Evolutionary conservation across 2,113 vertebrate genomes (phyloP), one percentile per base, ranked within the genome.

Genomic region (Megaceryle torquata): DNA sequence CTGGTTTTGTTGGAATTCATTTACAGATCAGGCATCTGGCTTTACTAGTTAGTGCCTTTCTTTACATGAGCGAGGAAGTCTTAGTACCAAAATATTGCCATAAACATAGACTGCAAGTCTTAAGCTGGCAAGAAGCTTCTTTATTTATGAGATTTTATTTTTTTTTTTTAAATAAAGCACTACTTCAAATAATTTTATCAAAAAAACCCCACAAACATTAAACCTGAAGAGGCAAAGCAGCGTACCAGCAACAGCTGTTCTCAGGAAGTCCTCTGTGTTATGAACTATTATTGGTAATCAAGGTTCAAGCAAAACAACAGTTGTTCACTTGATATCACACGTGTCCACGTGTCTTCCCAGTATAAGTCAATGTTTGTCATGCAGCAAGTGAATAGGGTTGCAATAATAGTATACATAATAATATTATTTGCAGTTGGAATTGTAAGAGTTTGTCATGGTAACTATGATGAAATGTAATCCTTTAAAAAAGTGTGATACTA

Each of bases 301-400:
- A 91, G 96, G 95, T 88, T 91, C 86, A 92, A 68, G 51, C 15
- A 64, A 59, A 88, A 76, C 48, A 85, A 41, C 31, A 24, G 16
- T 43, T 43, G 39, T 44, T 93, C 60, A 33, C n/a, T 81, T 71
- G 13, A 8, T 63, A 13, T 29, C 22, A 16, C 1, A 1, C 1
- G 25, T 75, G 26, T 50, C 51, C 29, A 41, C 39, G 39, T 46
- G 46, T 50, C 5, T 7, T 10, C 51, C 9, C 13, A 7, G 0
- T 48, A 4, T 20, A 29, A 91, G 50, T 72, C 19, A 72, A 51
- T 43, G 29, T 19, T 76, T 41, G 6, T 54, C 16, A 6, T 28
- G 14, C 20, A 68, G 70, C 60, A 79, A 13, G 15, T 37, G 63
- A 60, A 29, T 53, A 53, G 25, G 5, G 1, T 72, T 78, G 39